A percentile compares a stretch with the other conserved stretches of the same genome.
Conservation (phyloP, 2,113 vertebrate genomes). For the Lasiurus borealis region DNA sequence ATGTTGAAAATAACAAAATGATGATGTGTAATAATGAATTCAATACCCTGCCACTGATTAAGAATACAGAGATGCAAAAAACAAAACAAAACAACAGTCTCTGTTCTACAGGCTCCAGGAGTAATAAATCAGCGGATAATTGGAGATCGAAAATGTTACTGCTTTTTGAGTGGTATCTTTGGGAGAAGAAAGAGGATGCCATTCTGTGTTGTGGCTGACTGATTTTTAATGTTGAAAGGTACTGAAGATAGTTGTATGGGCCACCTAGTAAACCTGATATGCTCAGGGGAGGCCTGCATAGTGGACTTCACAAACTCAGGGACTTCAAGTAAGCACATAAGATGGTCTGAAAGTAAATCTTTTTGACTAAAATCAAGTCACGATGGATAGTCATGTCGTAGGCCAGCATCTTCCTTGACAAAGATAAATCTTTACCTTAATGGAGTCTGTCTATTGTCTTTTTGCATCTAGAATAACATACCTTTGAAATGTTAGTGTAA, state of each 20-base stretch:
- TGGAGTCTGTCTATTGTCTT: neutral
- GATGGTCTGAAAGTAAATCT: neutral
- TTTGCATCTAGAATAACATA: neutral
- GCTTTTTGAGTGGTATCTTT: neutral
- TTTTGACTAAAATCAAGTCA: neutral
- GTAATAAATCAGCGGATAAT: neutral
- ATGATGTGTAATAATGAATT: neutral
- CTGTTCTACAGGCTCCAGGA: neutral
- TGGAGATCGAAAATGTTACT: slow-evolving; percentile 13
- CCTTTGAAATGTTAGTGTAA: neutral
- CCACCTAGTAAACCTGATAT: neutral
- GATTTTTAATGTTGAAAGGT: neutral
- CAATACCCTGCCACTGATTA: neutral
- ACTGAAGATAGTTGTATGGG: neutral
- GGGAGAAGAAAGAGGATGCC: neutral
- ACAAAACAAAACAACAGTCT: neutral
- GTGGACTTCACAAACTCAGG: neutral
- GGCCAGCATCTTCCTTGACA: neutral
- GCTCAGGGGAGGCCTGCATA: neutral
- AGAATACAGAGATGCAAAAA: neutral
- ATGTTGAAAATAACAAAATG: neutral
- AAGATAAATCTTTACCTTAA: neutral
- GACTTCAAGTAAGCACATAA: neutral
- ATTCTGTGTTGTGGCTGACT: neutral
- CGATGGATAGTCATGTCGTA: neutral